Percentiles rank a stretch among this genome's conserved stretches.
Conservation (phyloP, 1,140 invertebrate genomes). For the Musca domestica region DNA sequence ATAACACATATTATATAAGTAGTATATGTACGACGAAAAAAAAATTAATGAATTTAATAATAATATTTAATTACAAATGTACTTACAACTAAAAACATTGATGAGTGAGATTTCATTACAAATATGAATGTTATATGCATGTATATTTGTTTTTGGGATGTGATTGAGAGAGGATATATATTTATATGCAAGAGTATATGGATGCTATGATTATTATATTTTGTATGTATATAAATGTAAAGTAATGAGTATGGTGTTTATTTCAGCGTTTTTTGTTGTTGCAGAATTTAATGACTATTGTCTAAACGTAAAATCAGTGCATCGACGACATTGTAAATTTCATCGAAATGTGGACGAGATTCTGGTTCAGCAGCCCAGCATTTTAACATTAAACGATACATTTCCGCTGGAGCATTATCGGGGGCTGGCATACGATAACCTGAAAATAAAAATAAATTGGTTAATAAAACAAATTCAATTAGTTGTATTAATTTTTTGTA, state of each 20-base stretch:
- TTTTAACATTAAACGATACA: slow-evolving; percentile 86
- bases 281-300: slow-evolving; percentile 39
- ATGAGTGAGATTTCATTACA: too few relatives aligned
- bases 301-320: slow-evolving; percentile 49
- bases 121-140: too few relatives aligned
- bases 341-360: slow-evolving; percentile 86
- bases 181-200: background rate
- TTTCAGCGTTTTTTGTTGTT: background rate
- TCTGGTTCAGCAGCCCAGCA: slow-evolving; percentile 94
- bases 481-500: too few relatives aligned
- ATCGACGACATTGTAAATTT: slow-evolving; percentile 65
- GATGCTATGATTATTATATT: background rate
- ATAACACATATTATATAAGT: background rate
- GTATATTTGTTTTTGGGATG: background rate
- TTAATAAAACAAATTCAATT: too few relatives aligned
- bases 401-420: slow-evolving; percentile 81
- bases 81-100: too few relatives aligned
- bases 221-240: slow-evolving; percentile 4
- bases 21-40: background rate
- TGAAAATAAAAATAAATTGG: slow-evolving; percentile 43
- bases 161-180: background rate
- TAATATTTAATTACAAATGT: background rate
- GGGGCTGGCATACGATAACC: slow-evolving; percentile 92
- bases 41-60: too few relatives aligned
- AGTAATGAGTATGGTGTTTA: slow-evolving; percentile 1